A percentile compares a stretch with the other conserved stretches of the same genome.
Conservation (phyloP, 2,113 vertebrate genomes). For the Phalacrocorax aristotelis region DNA sequence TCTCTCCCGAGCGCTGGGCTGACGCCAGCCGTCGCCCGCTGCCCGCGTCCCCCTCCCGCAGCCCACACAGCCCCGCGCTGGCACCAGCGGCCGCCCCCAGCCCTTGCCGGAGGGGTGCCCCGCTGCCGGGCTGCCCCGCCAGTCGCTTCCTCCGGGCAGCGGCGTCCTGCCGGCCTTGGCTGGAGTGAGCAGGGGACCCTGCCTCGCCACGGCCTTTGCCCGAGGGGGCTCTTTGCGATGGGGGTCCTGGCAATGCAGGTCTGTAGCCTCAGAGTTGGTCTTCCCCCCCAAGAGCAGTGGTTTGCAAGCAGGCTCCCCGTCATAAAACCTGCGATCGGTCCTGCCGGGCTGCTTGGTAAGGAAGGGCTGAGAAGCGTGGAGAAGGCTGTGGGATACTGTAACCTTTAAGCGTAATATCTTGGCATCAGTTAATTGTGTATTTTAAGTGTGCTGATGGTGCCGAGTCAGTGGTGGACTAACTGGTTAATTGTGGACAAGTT, state of each 20-base stretch:
- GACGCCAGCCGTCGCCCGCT: accelerated
- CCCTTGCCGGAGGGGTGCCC: too few relatives aligned
- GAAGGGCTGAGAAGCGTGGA: accelerated
- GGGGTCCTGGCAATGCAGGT: accelerated
- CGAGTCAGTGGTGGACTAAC: neutral
- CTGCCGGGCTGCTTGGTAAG: neutral
- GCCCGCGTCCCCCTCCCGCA: neutral
- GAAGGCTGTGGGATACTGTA: neutral
- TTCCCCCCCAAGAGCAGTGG: accelerated
- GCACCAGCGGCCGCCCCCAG: neutral
- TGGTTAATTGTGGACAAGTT: neutral
- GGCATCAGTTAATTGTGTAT: neutral
- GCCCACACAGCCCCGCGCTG: accelerated
- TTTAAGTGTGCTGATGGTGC: neutral
- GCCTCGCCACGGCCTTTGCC: neutral
- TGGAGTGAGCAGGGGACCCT: neutral
- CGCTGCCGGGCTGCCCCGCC: accelerated
- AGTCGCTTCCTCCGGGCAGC: too few relatives aligned
- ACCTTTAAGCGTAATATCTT: neutral
- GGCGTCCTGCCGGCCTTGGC: accelerated
- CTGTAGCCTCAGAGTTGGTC: neutral
- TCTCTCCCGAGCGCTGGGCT: neutral
- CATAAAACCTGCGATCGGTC: accelerated
- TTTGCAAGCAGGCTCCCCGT: too few relatives aligned
- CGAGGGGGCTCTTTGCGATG: accelerated